Base-by-base conservation (phyloP, 2,113 vertebrate species). In the Pongo abelii region DNA sequence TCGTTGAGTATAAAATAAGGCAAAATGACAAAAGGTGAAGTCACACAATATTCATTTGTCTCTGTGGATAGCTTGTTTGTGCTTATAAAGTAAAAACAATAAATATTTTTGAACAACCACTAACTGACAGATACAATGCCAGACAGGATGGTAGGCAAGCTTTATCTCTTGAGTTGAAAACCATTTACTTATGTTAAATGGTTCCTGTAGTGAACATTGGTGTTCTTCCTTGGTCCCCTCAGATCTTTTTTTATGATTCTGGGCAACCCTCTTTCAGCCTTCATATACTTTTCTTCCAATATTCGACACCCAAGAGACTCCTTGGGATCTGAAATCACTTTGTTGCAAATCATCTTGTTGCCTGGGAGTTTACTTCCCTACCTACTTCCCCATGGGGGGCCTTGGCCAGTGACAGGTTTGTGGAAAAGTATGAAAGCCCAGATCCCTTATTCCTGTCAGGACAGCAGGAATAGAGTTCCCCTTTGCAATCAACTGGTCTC, bases 21-120 rank as follows among this genome's bases (percentile, higher is more conserved):
- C 55, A 89, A 95, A 93, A 85, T 77, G 27, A 79, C 17, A 92
- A 40, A 79, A 94, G 84, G n/a, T 88, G 55, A 92, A 79, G 43
- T 79, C 61, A 80, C 13, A 64, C 25, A 87, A 64, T 40, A 81
- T 59, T 75, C 48, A 61, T 77, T 93, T 97, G 22, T 81, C 46
- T 94, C 61, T 57, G 5, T 79, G 59, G 55, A 75, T 77, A 59
- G 1, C 18, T 80, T n/a, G 14, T 92, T 89, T 92, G 70, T 84
- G 67, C 16, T 79, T 90, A 4, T 55, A 80, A 96, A 83, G 50
- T 64, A 81, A 94, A 95, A 93, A 70, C 57, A 90, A 18, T 10
- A 50, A 93, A 30, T 92, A 50, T 43, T 72, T 77, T 69, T 80
- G 59, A 79, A 2, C 4, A 83, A 90, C 69, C 9, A 80, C 6